Percentiles rank a stretch among this genome's conserved stretches.
These are phyloP conservation scores for Brachionus paranguensis DNA, from an alignment of 1,140 invertebrate genomes.

Conservation along the genomic window DNA sequence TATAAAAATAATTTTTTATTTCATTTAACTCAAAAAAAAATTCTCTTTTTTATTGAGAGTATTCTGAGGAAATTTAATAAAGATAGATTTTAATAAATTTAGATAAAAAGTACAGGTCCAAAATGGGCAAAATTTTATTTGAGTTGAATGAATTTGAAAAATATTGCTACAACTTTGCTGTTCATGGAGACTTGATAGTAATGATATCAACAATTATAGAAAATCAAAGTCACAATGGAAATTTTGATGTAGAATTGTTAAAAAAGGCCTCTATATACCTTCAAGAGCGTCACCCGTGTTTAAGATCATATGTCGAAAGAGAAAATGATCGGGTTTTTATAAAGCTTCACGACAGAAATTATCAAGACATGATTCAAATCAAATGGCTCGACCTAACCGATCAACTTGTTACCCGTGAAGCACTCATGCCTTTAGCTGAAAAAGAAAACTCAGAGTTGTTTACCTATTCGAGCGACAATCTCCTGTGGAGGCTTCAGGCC, in stretches of 20 bases:
- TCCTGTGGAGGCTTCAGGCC: neutral
- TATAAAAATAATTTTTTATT: too few relatives aligned
- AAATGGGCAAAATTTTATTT: neutral
- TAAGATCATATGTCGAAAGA: neutral
- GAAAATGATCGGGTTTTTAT: neutral
- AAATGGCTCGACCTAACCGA: neutral
- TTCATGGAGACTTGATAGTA: neutral
- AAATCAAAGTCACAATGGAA: neutral
- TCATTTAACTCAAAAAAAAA: too few relatives aligned
- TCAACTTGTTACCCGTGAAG: neutral
- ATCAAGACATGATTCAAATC: neutral
- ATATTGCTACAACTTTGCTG: neutral
- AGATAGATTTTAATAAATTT: neutral
- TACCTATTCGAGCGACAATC: neutral
- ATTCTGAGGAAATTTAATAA: neutral
- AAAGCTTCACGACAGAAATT: neutral
- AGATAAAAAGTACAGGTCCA: neutral
- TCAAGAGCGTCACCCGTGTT: neutral
- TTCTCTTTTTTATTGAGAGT: neutral
- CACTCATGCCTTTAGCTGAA: neutral
- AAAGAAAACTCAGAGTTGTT: conserved; percentile 5
- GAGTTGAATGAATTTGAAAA: neutral
- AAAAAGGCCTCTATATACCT: neutral
- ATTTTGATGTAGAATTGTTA: neutral
- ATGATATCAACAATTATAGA: neutral